These are phyloP conservation scores for Aurelia sp. DNA, from an alignment of 30 jellyfish, hydroid and myxozoan species.

Conservation along the genomic window DNA sequence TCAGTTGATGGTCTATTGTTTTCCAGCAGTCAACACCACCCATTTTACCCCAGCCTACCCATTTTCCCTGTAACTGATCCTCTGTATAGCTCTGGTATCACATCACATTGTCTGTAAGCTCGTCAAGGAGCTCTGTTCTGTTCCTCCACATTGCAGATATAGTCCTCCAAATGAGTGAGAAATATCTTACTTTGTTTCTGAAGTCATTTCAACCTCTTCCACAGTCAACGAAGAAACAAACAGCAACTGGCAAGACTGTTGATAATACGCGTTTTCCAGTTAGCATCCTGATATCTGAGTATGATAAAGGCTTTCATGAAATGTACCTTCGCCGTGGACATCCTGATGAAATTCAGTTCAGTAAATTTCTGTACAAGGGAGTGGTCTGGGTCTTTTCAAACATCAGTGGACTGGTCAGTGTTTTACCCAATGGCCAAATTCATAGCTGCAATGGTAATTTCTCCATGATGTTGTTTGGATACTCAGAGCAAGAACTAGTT, in stretches of 20 bases:
- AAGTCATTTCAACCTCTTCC: not conserved
- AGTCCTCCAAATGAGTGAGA: no score
- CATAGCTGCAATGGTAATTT: slow-evolving; percentile 89
- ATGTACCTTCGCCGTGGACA: slow-evolving; percentile 73
- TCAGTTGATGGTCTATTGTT: no score
- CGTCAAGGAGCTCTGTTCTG: no score
- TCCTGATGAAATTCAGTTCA: slow-evolving; percentile 63
- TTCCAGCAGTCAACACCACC: no score
- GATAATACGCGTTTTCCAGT: slow-evolving; percentile 90
- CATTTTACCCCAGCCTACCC: no score
- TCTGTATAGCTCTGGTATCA: no score
- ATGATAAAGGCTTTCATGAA: slow-evolving; percentile 87
- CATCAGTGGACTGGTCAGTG: slow-evolving; percentile 89
- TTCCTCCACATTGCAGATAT: no score
- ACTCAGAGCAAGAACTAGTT: slow-evolving; percentile 71
- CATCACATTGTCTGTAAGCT: no score
- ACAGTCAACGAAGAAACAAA: slow-evolving; percentile 83
- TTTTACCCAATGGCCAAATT: slow-evolving; percentile 71
- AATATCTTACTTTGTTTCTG: no score
- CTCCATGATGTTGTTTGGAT: slow-evolving; percentile 79
- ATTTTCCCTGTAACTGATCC: no score
- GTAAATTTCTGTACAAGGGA: slow-evolving; percentile 86
- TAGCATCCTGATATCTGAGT: slow-evolving; percentile 76
- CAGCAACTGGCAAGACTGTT: slow-evolving; percentile 85
- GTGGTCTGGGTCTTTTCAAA: slow-evolving; percentile 91